Base-by-base conservation (phyloP, 2,888 invertebrate genomes). In the Pharmacophagus antenor region DNA sequence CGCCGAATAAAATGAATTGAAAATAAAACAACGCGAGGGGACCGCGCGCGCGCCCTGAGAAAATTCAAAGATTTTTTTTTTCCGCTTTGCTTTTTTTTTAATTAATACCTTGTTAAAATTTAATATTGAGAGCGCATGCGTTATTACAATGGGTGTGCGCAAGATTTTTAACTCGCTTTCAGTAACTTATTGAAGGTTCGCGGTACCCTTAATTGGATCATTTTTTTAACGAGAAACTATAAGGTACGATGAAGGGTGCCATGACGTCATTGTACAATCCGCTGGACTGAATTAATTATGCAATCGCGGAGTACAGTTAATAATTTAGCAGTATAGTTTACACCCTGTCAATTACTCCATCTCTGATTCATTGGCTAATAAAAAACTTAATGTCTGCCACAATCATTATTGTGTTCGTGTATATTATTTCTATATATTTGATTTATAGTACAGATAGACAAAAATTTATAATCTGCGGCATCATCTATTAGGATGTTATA, bases 51-150 rank as follows among this genome's bases (percentile, higher is more conserved):
- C 81, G 84, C 79, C 85, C 86, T 88, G 88, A 88, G 88, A 88
- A 89, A 88, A 88, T 84, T 88, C 83, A 84, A 88, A 88, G 78
- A 85, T 82, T 85, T 88, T 89, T 37, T 37, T 37, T 37, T 37
- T 37, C 88, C 85, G 89, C 89, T 88, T 90, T 88, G 87, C 83
- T 89, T 89, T 90, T 90, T n/a, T 58, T 89, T 90, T 88, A 89
- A 89, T 90, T 90, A 88, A 89, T 90, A 89, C 90, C 90, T 90
- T 90, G 90, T 90, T 90, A 90, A 90, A 89, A 88, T 89, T 89
- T 89, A 88, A 90, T 90, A 89, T 89, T 84, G 88, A 88, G 86
- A 82, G 84, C 88, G 84, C 80, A 87, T 82, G 79, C 85, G 85
- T 88, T 88, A 88, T 88, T 89, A 89, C 89, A 88, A 88, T 89